Evolutionary conservation across 1,140 invertebrate genomes (phyloP).

Genomic region (Alviniconcha marisindica): DNA sequence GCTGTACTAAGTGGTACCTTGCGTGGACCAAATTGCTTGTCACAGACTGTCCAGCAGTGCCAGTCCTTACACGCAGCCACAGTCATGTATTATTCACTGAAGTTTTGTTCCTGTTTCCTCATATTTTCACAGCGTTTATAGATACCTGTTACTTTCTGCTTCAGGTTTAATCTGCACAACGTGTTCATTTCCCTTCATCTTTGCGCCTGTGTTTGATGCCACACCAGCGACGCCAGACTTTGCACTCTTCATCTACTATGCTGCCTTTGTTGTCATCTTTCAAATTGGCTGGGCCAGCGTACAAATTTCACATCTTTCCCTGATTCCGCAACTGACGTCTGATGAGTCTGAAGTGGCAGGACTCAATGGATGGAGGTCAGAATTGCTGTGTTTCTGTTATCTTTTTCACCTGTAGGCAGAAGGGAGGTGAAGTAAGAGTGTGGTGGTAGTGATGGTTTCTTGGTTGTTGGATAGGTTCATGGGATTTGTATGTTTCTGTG

Average conservation of each 20-base stretch:
- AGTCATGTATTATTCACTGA: no score
- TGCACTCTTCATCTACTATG: slow-evolving; percentile 91
- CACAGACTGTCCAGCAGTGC: no score
- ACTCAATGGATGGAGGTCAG: slow-evolving; percentile 34
- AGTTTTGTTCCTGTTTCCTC: no score
- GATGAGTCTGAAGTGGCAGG: slow-evolving; percentile 80
- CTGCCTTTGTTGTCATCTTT: slow-evolving; percentile 93
- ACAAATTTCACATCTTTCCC: slow-evolving; percentile 95
- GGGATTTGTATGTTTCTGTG: neutral
- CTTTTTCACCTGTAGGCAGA: neutral
- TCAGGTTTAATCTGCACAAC: slow-evolving; percentile 87
- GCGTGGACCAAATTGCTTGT: no score
- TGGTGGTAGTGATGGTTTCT: no score
- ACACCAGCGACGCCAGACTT: slow-evolving; percentile 78
- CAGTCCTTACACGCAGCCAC: no score
- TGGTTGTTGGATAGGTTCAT: no score
- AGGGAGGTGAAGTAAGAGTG: neutral
- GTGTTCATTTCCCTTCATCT: slow-evolving; percentile 92
- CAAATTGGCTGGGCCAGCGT: slow-evolving; percentile 97
- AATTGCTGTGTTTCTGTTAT: no score
- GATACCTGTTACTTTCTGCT: no score
- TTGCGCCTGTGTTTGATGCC: slow-evolving; percentile 88
- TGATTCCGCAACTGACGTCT: slow-evolving; percentile 89
- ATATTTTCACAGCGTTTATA: no score
- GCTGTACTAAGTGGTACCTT: no score